phyloP scores from a whole-genome alignment of 2,888 invertebrate genomes.

The Lamellibrachia satsuma region DNA sequence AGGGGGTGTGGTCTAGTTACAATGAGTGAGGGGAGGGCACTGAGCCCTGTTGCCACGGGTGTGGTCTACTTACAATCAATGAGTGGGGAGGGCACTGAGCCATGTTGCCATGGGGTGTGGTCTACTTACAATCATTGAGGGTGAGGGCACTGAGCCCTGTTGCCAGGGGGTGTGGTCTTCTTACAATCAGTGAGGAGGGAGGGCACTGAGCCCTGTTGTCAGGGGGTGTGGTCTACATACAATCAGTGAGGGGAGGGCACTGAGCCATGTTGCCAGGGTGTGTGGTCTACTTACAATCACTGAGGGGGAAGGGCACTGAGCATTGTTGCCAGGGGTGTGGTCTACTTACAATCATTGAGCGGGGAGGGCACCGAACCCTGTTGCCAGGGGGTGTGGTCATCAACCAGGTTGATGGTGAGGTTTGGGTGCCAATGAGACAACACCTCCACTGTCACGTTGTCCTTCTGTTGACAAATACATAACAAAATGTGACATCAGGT shows the following conservation, averaged over 20 bases:
- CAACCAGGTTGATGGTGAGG: slow-evolving; percentile 91
- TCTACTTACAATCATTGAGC: slow-evolving; percentile 81
- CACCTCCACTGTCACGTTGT: slow-evolving; percentile 76
- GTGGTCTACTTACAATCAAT: too few relatives aligned
- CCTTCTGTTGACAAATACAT: slow-evolving; percentile 21
- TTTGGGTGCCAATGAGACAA: slow-evolving; percentile 99
- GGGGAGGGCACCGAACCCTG: slow-evolving; percentile 90
- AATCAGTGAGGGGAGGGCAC: slow-evolving; percentile 93
- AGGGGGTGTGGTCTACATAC: slow-evolving; percentile 67
- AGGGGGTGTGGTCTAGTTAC: slow-evolving; percentile 93
- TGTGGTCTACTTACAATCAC: slow-evolving; percentile 94
- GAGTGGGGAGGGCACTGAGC: slow-evolving; percentile 60
- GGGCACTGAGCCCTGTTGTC: slow-evolving; percentile 68
- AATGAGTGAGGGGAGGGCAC: slow-evolving; percentile 88
- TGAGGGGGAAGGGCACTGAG: slow-evolving; percentile 84
- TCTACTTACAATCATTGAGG: slow-evolving; percentile 59
- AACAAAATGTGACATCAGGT: neutral
- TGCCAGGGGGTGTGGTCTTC: slow-evolving; percentile 89
- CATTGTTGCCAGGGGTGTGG: too few relatives aligned
- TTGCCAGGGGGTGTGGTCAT: slow-evolving; percentile 95
- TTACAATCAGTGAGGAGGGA: slow-evolving; percentile 92
- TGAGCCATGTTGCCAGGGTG: slow-evolving; percentile 89
- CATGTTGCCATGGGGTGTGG: too few relatives aligned
- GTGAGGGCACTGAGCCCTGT: slow-evolving; percentile 73
- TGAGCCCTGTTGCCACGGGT: too few relatives aligned